phyloP scores from a whole-genome alignment of 2,113 vertebrate species.

The Tiliqua scincoides region DNA sequence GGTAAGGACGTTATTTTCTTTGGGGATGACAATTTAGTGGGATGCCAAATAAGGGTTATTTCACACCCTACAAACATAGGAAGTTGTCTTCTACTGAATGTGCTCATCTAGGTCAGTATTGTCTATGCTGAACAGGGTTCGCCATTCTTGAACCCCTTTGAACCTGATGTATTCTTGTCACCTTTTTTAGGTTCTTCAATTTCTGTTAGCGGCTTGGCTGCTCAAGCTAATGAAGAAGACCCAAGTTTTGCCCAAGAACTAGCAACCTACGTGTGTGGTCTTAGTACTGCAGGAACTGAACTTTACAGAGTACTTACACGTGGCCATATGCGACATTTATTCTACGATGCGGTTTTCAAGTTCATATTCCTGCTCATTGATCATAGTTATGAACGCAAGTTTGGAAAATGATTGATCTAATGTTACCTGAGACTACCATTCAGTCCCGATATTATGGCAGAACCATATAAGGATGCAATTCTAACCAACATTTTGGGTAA shows the following conservation, averaged over 20 bases:
- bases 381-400: neutral
- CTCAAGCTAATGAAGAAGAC: slow-evolving; percentile 42
- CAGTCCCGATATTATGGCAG: too few relatives aligned
- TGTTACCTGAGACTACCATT: neutral
- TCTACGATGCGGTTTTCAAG: neutral
- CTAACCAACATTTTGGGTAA: too few relatives aligned
- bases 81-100: too few relatives aligned
- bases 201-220: slow-evolving; percentile 21
- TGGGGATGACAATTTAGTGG: neutral
- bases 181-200: slow-evolving; percentile 58
- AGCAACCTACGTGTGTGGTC: neutral
- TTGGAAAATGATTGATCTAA: neutral
- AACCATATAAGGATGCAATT: too few relatives aligned
- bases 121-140: too few relatives aligned
- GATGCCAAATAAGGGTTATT: neutral
- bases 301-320: neutral
- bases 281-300: neutral
- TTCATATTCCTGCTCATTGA: neutral
- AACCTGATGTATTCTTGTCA: neutral
- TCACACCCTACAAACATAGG: neutral
- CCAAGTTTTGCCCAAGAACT: slow-evolving; percentile 35
- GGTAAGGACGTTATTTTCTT: slow-evolving; percentile 43
- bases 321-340: neutral
- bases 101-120: too few relatives aligned
- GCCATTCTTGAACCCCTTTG: neutral